Conservation (phyloP, 2,113 vertebrate genomes). For the Chloroceryle aenea region DNA sequence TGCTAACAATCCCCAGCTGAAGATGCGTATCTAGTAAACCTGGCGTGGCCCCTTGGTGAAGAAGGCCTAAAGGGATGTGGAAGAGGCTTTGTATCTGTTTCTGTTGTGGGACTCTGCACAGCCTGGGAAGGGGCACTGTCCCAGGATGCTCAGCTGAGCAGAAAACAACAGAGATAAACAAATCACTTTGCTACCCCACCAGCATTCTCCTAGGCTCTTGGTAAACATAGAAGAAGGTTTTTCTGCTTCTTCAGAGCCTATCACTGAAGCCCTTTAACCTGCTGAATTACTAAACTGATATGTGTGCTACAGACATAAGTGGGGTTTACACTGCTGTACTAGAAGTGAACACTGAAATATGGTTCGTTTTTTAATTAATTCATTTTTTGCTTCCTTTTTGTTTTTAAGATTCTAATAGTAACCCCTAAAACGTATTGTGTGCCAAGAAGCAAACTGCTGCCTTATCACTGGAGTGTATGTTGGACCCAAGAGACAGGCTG, state of each 20-base stretch:
- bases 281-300: not conserved
- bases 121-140: not conserved
- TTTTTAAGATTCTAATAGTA: slow-evolving; percentile 4
- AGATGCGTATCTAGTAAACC: not conserved
- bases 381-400: not conserved
- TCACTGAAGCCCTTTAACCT: not conserved
- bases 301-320: not conserved
- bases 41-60: not conserved
- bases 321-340: not conserved
- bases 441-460: not conserved
- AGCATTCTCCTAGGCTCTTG: not conserved
- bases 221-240: not conserved
- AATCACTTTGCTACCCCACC: not conserved
- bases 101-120: not conserved
- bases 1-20: not conserved
- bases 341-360: not conserved
- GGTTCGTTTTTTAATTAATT: not conserved
- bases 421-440: not conserved
- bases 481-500: not conserved
- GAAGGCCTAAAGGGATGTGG: not conserved
- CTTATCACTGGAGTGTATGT: not conserved
- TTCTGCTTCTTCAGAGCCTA: not conserved
- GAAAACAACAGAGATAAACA: not conserved
- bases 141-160: not conserved
- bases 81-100: not conserved